Conservation (phyloP, 2,797 vertebrate species). For the Pseudochirops corinnae region DNA sequence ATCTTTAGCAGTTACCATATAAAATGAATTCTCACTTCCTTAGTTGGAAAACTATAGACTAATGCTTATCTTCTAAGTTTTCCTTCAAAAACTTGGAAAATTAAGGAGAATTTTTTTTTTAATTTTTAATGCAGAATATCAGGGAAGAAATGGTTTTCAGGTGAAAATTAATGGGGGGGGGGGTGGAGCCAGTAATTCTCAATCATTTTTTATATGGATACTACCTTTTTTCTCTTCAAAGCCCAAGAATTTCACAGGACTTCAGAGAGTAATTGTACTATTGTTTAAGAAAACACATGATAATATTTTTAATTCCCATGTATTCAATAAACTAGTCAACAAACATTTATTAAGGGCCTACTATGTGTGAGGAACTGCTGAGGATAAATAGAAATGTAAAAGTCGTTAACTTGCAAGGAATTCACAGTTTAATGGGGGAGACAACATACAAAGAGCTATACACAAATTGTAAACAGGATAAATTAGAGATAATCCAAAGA, state of each 20-base stretch:
- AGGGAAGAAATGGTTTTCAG: neutral
- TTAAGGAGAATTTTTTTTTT: neutral
- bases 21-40: constrained; percentile 34
- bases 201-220: neutral
- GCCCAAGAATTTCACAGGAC: neutral
- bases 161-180: neutral
- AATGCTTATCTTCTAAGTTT: neutral
- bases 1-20: constrained; percentile 54
- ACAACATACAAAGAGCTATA: neutral
- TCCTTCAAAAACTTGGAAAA: constrained; percentile 29
- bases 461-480: neutral
- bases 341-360: neutral
- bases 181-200: neutral
- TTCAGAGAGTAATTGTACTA: neutral
- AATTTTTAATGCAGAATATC: neutral
- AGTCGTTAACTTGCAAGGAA: neutral
- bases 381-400: neutral
- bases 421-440: neutral
- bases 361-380: neutral
- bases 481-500: neutral
- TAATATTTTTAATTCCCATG: neutral
- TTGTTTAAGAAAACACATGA: neutral
- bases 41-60: constrained; percentile 22
- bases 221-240: neutral
- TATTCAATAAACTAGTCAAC: neutral